Evolutionary conservation across 2,888 invertebrate genomes (phyloP).

Genomic region (Geotrupes spiniger): DNA sequence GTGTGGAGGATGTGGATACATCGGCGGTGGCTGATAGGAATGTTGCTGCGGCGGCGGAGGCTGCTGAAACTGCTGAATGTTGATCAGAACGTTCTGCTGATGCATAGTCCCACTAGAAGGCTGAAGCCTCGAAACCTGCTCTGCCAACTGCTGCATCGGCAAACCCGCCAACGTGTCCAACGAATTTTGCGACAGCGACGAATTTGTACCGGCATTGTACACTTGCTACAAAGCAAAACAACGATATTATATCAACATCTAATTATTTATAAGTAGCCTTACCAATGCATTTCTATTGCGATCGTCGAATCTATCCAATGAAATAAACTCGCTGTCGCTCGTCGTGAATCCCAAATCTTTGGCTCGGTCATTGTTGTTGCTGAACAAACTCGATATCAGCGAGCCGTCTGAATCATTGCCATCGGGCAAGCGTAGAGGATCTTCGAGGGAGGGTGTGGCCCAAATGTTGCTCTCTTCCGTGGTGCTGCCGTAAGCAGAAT

Average conservation of each 20-base stretch:
- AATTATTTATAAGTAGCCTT: conserved; percentile 25
- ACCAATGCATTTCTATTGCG: conserved; percentile 43
- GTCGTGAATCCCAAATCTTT: conserved; percentile 47
- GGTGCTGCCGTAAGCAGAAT: conserved; percentile 15
- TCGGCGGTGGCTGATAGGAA: conserved; percentile 52
- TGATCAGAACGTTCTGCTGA: conserved; percentile 64
- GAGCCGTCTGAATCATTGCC: conserved; percentile 36
- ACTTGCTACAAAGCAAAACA: conserved; percentile 41
- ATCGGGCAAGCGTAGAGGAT: conserved; percentile 45
- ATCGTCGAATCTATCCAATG: conserved; percentile 45
- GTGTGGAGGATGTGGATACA: conserved; percentile 44
- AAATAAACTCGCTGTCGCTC: conserved; percentile 48
- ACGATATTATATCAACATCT: too few relatives aligned
- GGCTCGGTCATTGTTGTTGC: conserved; percentile 42
- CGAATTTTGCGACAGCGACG: conserved; percentile 29
- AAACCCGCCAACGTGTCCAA: conserved; percentile 44
- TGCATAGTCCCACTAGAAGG: conserved; percentile 49
- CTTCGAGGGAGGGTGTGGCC: conserved; percentile 39
- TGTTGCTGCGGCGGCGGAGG: conserved; percentile 47
- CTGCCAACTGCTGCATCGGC: conserved; percentile 52
- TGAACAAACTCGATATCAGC: conserved; percentile 41
- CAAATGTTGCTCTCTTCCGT: conserved; percentile 31
- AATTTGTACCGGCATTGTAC: conserved; percentile 37
- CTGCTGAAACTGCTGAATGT: conserved; percentile 63
- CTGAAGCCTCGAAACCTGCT: conserved; percentile 50